phyloP scores from a whole-genome alignment of 2,888 invertebrate genomes.

The Trissolcus japonicus region DNA sequence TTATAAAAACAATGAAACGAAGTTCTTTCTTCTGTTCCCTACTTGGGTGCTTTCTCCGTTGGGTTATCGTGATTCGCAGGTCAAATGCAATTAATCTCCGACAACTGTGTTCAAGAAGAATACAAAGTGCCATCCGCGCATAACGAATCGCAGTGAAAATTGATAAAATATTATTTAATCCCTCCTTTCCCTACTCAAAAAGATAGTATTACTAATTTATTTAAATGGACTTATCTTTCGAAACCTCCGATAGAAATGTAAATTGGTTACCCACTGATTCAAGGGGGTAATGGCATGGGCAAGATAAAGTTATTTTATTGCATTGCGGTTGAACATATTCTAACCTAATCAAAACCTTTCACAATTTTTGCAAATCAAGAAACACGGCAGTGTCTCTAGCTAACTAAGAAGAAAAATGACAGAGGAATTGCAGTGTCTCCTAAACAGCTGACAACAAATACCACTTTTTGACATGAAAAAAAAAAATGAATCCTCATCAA shows the following conservation, averaged over 20 bases:
- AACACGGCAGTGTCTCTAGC: too few species aligned
- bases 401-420: too few species aligned
- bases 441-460: too few species aligned
- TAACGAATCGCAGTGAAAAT: constrained; percentile 75
- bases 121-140: constrained; percentile 62
- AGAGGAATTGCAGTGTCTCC: too few species aligned
- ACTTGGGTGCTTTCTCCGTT: constrained; percentile 36
- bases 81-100: constrained; percentile 57
- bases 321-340: constrained; percentile 72
- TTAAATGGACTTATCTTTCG: constrained; percentile 76
- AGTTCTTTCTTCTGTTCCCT: constrained; percentile 38
- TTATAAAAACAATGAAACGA: constrained; percentile 47
- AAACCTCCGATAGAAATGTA: constrained; percentile 75
- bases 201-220: constrained; percentile 76
- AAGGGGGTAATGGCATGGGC: constrained; percentile 74
- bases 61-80: constrained; percentile 56
- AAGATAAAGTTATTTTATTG: constrained; percentile 76
- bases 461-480: too few species aligned
- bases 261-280: constrained; percentile 73
- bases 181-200: constrained; percentile 59
- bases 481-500: too few species aligned
- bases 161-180: constrained; percentile 76
- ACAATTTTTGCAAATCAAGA: too few species aligned
- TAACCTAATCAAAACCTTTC: constrained; percentile 65
- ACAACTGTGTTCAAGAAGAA: constrained; percentile 55